Percentiles rank a stretch among this genome's conserved stretches.
Evolutionary conservation across 2,113 vertebrate species (phyloP).

Genomic region (Taxidea taxus): DNA sequence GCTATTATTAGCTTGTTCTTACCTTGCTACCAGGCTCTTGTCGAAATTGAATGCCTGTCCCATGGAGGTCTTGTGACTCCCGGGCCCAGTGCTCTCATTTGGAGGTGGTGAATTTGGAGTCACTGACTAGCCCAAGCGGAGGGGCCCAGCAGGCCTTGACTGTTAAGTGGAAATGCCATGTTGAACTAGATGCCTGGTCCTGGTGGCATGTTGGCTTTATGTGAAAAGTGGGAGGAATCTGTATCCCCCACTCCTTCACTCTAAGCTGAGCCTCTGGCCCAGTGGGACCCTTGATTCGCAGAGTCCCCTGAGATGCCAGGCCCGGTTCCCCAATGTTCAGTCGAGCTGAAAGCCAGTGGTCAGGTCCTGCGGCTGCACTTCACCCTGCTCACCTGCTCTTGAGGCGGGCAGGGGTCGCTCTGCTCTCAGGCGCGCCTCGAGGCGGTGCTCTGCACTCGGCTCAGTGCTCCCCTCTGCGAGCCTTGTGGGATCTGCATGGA

Average conservation of each 20-base stretch:
- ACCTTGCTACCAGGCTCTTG: background rate
- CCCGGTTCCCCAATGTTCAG: background rate
- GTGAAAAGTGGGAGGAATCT: background rate
- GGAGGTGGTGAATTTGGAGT: background rate
- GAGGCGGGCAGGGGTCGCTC: background rate
- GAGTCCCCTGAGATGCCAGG: background rate
- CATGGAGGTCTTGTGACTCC: background rate
- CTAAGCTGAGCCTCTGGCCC: background rate
- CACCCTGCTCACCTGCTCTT: background rate
- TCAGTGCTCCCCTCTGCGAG: background rate
- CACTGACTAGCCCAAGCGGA: background rate
- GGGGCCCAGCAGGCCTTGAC: rapidly evolving
- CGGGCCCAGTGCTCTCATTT: background rate
- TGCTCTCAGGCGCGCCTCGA: background rate
- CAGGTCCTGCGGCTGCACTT: background rate
- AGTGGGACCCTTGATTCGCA: too few relatives aligned
- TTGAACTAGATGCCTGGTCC: background rate
- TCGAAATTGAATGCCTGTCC: background rate
- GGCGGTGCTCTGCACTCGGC: background rate
- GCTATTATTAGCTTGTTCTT: background rate
- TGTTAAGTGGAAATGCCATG: background rate
- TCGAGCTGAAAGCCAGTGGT: background rate
- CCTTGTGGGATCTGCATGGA: background rate
- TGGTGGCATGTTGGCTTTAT: background rate
- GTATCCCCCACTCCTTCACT: background rate